Percentiles rank a stretch among this genome's conserved stretches.
phyloP scores from a whole-genome alignment of 1,140 invertebrate species.

The Nebria ingens region DNA sequence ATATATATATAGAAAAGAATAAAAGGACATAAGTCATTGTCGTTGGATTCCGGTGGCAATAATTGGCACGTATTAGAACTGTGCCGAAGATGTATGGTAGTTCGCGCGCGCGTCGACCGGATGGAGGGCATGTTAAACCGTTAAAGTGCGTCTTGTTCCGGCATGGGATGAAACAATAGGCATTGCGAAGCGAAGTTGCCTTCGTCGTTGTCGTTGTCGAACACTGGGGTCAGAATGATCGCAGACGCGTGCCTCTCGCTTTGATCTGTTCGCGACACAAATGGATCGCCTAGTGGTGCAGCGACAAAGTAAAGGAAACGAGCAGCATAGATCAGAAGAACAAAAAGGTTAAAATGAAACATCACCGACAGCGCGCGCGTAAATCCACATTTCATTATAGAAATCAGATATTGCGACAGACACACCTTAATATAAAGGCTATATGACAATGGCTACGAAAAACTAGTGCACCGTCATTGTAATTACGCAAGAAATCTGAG shows the following conservation, averaged over 20 bases:
- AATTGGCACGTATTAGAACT: no score
- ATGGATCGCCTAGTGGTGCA: not conserved
- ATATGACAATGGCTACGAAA: no score
- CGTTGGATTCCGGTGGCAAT: no score
- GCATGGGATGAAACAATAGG: not conserved
- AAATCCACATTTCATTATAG: conserved; percentile 1
- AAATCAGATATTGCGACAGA: no score
- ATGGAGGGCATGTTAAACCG: not conserved
- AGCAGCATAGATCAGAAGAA: not conserved
- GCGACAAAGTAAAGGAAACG: not conserved
- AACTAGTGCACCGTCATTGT: no score
- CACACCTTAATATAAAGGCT: no score
- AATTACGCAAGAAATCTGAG: no score
- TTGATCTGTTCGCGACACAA: conserved; percentile 12
- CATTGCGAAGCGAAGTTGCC: not conserved
- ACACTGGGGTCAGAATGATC: not conserved
- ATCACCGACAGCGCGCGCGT: not conserved
- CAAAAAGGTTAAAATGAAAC: conserved; percentile 7
- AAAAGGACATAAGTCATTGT: no score
- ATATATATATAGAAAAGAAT: no score
- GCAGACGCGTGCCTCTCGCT: not conserved
- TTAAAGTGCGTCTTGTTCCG: not conserved
- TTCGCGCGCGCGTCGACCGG: no score
- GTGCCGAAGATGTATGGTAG: no score
- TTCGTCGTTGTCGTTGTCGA: no score